Base-by-base conservation (phyloP, 2,888 invertebrate species). In the Nesidiocoris tenuis region DNA sequence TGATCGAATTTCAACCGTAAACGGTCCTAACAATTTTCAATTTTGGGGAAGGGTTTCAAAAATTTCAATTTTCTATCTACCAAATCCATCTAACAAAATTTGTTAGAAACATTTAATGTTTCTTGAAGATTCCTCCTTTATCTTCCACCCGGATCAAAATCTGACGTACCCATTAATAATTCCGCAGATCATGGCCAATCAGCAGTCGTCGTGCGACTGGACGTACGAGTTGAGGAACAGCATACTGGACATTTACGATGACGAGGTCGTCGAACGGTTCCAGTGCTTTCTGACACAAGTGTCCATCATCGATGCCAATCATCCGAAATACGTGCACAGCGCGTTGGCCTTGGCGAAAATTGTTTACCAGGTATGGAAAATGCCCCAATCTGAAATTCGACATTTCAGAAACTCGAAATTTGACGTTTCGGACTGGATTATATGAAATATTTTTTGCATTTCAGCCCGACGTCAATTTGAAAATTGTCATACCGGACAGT, bases 241-340 rank as follows among this genome's bases (percentile, higher is more conserved):
- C 19, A 72, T 72, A 19, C 21, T 54, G n/a, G 72, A 72, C 22
- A 21, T 25, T 61, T 72, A 72, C 22, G 61, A 72, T 23, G 19
- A 39, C 7, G 61, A 72, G 54, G 39, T n/a, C 0, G 72, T 61
- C n/a, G 21, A 61, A 7, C 61, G 39, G 22, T 72, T 25, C 23
- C 61, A 56, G 3, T 61, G 72, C 22, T 54, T 56, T 39, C 39
- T 72, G n/a, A 21, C 25, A 7, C 72, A 72, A 54, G 54, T 72
- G 21, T 25, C 61, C 1, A 54, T 72, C 18, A 39, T 61, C 7
- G 72, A 72, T 18, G 24, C 61, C 39, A 63, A 61, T 1, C 25
- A 72, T 22, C 72, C 72, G 18, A 72, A 21, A 25, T 72, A 61
- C 61, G 63, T 72, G 17, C 72, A 72, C 54, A 61, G 61, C n/a